Base-by-base conservation (phyloP, 2,888 invertebrate species). In the Cephus runcator region DNA sequence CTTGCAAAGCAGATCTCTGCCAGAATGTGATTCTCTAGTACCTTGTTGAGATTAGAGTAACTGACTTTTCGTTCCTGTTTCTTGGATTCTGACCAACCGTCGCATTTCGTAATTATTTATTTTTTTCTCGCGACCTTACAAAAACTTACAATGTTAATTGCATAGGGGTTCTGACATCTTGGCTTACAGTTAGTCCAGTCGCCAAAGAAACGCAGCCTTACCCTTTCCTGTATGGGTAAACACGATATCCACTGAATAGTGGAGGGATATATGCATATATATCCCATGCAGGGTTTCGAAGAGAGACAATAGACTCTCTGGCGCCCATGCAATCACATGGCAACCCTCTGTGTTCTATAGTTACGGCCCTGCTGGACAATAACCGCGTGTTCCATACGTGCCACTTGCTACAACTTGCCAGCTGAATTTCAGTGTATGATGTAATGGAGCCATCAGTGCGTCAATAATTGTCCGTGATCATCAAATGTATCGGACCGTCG, bases 291-390 rank as follows among this genome's bases (percentile, higher is more conserved):
- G 56, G 56, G 56, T 23, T 23, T 56, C 23, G 9, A 15, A 23
- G 2, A 56, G 56, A 56, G 56, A 23, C 56, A 23, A 56, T 73
- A 87, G 88, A 88, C 87, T 85, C 76, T 78, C 81, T 79, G 88
- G 87, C 88, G 87, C 87, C 88, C 88, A 87, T 87, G 87, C 86
- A 84, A 86, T 80, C 84, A 81, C 82, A 80, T 77, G 75, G 79
- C 80, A 75, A 85, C 79, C 84, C 83, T 81, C 83, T 79, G 80
- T 78, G 80, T 82, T 71, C 34, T 31, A 71, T 71, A 71, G 71
- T 71, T 31, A 71, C 71, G 9, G 9, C 31, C 71, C 33, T 71
- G 15, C 71, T 31, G 33, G 31, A 71, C 71, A 71, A 30, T 77
- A 77, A 71, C 68, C 73, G 36, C 36, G 34, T 40, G 33, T 77